A percentile compares a stretch with the other conserved stretches of the same genome.
Evolutionary conservation across 2,113 vertebrate species (phyloP).

Genomic region (Leptosomus discolor): DNA sequence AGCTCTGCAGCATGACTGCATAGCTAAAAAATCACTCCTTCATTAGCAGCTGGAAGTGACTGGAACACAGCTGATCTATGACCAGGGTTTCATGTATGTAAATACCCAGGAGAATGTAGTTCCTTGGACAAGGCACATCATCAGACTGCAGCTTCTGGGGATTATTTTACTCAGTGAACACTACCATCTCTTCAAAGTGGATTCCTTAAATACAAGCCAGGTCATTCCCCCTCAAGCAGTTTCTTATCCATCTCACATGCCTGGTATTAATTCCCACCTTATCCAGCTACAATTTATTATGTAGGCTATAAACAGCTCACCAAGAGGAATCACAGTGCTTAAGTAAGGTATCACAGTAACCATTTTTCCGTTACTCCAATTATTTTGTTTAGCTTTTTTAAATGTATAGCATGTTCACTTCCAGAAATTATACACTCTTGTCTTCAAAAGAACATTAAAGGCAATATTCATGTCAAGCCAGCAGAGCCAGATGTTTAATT

Average conservation of each 20-base stretch:
- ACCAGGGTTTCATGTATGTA: rapidly evolving
- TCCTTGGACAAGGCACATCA: not conserved
- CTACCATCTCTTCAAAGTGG: not conserved
- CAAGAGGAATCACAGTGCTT: not conserved
- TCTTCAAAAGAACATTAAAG: not conserved
- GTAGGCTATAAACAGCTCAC: not conserved
- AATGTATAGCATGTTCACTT: not conserved
- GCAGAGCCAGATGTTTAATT: not conserved
- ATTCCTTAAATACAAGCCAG: not conserved
- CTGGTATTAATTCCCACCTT: not conserved
- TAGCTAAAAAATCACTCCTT: not conserved
- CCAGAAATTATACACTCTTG: not conserved
- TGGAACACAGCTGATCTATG: not conserved
- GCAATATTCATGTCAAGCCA: not conserved
- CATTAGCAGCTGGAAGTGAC: not conserved
- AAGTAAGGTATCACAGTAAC: not conserved
- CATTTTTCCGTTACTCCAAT: not conserved
- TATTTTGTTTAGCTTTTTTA: not conserved
- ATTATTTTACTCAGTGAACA: not conserved
- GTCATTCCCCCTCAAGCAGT: not conserved
- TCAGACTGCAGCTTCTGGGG: not conserved
- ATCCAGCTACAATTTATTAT: not conserved
- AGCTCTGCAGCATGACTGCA: rapidly evolving
- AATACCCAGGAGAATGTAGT: not conserved
- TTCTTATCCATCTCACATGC: not conserved